Percentiles rank a stretch among this genome's conserved stretches.
Evolutionary conservation across 2,888 invertebrate species (phyloP).

Genomic region (Dorcus parallelipipedus): DNA sequence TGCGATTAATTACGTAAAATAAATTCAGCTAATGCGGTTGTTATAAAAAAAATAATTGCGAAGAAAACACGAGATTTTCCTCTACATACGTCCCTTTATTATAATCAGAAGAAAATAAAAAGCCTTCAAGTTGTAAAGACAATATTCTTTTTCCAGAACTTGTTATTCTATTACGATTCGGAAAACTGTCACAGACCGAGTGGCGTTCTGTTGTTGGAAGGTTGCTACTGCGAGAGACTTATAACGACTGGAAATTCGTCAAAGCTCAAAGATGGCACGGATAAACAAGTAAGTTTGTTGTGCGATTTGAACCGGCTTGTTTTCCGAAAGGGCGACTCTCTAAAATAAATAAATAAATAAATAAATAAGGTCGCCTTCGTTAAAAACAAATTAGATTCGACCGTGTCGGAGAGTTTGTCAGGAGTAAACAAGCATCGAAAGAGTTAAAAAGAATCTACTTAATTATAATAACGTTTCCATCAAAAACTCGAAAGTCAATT

Average conservation of each 20-base stretch:
- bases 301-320: not conserved
- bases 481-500: not conserved
- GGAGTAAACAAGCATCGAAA: not conserved
- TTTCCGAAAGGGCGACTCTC: no score
- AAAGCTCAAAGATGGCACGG: slow-evolving; percentile 41
- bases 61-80: no score
- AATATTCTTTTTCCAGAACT: slow-evolving; percentile 62
- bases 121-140: no score
- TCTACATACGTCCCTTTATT: no score
- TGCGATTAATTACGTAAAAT: no score
- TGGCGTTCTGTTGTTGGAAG: slow-evolving; percentile 82
- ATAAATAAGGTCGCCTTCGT: no score
- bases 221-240: slow-evolving; percentile 80
- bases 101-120: no score
- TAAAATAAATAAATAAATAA: no score
- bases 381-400: no score
- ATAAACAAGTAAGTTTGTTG: slow-evolving; percentile 32
- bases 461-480: not conserved
- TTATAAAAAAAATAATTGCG: no score
- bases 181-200: slow-evolving; percentile 76
- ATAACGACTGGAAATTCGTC: slow-evolving; percentile 53
- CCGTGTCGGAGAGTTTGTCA: no score
- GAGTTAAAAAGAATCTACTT: not conserved
- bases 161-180: slow-evolving; percentile 87
- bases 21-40: no score